Percentiles rank a stretch among this genome's conserved stretches.
phyloP scores from a whole-genome alignment of 2,888 invertebrate genomes.

The Eupithecia exiguata region DNA sequence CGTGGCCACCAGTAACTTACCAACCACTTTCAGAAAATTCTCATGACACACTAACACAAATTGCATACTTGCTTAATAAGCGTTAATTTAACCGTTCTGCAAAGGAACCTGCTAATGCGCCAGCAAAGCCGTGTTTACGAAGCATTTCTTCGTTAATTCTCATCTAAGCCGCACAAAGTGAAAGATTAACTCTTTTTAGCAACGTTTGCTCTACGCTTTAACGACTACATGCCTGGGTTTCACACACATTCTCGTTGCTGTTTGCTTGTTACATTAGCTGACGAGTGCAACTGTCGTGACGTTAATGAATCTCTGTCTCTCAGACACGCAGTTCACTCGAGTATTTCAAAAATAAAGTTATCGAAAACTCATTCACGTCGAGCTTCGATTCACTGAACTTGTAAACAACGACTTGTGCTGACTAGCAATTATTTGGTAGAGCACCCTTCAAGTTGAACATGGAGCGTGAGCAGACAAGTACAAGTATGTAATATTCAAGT shows the following conservation, averaged over 20 bases:
- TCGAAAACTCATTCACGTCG: conserved; percentile 40
- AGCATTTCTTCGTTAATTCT: conserved; percentile 75
- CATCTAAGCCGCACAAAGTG: conserved; percentile 76
- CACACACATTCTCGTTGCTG: conserved; percentile 69
- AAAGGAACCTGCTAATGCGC: conserved; percentile 63
- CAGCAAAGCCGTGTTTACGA: conserved; percentile 64
- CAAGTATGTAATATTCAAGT: conserved; percentile 69
- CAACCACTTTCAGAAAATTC: conserved; percentile 45
- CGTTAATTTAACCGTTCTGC: conserved; percentile 59
- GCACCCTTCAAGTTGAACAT: conserved; percentile 57
- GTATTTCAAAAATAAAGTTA: conserved; percentile 32
- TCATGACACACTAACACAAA: conserved; percentile 64
- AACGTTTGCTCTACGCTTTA: conserved; percentile 70
- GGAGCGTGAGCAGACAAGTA: conserved; percentile 53
- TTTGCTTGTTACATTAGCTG: conserved; percentile 70
- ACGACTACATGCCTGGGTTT: conserved; percentile 70
- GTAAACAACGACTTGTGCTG: conserved; percentile 62
- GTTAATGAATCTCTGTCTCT: conserved; percentile 43
- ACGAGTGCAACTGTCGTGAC: conserved; percentile 68
- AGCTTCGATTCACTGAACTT: conserved; percentile 50
- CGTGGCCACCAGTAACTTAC: background rate
- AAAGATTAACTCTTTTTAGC: conserved; percentile 67
- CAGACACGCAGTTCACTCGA: conserved; percentile 29
- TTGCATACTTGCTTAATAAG: conserved; percentile 49
- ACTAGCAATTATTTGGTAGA: conserved; percentile 62